Percentiles rank a stretch among this genome's conserved stretches.
Evolutionary conservation across 2,888 invertebrate genomes (phyloP).

Genomic region (Hypselothyrea guttata): DNA sequence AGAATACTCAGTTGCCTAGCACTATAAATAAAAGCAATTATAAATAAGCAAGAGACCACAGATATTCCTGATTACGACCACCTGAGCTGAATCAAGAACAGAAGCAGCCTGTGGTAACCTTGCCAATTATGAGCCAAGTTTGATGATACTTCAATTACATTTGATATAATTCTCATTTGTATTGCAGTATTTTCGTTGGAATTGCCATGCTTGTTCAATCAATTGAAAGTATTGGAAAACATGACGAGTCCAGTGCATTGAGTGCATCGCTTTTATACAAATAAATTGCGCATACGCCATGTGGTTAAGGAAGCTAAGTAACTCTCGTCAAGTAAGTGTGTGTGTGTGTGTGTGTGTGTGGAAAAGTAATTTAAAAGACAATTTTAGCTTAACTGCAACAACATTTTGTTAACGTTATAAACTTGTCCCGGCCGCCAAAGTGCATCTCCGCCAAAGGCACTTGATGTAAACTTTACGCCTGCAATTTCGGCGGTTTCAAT

Average conservation of each 20-base stretch:
- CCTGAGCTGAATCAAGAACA: conserved; percentile 4
- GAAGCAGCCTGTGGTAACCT: conserved; percentile 46
- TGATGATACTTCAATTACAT: conserved; percentile 18
- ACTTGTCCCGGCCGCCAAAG: conserved; percentile 55
- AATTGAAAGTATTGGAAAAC: no score
- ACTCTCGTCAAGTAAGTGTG: no score
- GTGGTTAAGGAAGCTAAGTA: conserved; percentile 15
- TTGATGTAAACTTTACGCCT: conserved; percentile 52
- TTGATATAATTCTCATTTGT: conserved; percentile 16
- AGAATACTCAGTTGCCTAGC: conserved; percentile 14
- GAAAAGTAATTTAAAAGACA: conserved; percentile 60
- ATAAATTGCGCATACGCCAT: conserved; percentile 10
- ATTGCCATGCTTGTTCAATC: conserved; percentile 3
- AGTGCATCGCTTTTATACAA: conserved; percentile 1
- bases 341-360: no score
- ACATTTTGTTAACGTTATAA: conserved; percentile 34
- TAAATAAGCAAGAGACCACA: conserved; percentile 33
- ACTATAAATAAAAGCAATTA: conserved; percentile 50
- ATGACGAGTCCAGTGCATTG: no score
- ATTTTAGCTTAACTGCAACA: conserved; percentile 36
- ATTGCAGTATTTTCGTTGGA: conserved; percentile 16
- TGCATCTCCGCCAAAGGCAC: conserved; percentile 58
- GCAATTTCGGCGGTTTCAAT: conserved; percentile 29
- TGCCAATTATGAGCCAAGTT: conserved; percentile 45
- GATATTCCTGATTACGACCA: conserved; percentile 4